Conservation (phyloP, 1,140 invertebrate genomes). For the Pseudomyrmex dendroicus region DNA sequence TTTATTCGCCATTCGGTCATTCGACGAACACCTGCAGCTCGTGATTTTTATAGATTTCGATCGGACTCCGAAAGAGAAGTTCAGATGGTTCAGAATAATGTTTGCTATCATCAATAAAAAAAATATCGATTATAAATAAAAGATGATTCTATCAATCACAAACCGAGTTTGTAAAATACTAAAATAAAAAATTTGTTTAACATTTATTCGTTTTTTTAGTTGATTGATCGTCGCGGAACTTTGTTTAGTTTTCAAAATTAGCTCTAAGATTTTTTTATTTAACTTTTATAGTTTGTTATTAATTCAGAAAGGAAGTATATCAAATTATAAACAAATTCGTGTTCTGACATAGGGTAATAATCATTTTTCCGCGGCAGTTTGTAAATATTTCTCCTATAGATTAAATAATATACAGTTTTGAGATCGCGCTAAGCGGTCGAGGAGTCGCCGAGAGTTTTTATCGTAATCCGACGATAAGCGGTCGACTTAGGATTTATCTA, state of each 20-base stretch:
- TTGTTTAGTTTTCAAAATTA: no score
- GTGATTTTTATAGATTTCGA: conserved; percentile 7
- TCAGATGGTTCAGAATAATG: not conserved
- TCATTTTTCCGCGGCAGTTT: not conserved
- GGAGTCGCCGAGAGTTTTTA: conserved; percentile 21
- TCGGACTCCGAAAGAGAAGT: not conserved
- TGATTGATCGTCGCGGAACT: no score
- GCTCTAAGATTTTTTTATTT: no score
- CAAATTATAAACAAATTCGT: no score
- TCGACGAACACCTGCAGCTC: conserved; percentile 33
- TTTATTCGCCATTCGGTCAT: conserved; percentile 61
- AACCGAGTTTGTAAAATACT: not conserved
- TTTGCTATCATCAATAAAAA: not conserved
- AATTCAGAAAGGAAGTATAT: no score
- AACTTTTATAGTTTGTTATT: no score
- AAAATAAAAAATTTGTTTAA: not conserved
- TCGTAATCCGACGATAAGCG: conserved; percentile 27
- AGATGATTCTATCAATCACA: not conserved
- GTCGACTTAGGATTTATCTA: not conserved
- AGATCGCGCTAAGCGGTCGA: not conserved
- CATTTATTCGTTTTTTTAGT: no score
- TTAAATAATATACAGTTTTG: not conserved
- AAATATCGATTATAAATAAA: not conserved
- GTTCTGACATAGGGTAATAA: not conserved
- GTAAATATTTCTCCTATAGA: not conserved